phyloP scores from a whole-genome alignment of 1,140 invertebrate species.

The Harpegnathos saltator region DNA sequence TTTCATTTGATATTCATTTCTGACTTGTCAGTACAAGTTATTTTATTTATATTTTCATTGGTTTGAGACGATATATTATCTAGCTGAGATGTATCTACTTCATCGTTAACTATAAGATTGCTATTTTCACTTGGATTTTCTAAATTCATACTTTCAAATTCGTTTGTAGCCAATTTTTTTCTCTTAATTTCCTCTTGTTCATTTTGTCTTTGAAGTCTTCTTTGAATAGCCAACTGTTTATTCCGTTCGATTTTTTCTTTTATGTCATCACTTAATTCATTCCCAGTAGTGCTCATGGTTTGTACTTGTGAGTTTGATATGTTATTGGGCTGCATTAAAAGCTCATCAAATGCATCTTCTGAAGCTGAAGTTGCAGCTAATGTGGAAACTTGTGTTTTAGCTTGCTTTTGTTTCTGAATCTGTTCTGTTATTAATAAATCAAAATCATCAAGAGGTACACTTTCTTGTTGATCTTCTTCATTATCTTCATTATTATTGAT shows the following conservation, averaged over 20 bases:
- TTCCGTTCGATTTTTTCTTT: constrained; percentile 78
- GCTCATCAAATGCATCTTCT: constrained; percentile 55
- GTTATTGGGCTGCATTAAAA: constrained; percentile 49
- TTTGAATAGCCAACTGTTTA: constrained; percentile 75
- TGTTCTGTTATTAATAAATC: constrained; percentile 86
- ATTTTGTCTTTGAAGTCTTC: constrained; percentile 70
- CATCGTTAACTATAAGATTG: constrained; percentile 1
- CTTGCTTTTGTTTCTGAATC: constrained; percentile 71
- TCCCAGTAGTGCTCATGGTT: neutral
- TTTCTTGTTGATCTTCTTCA: constrained; percentile 77
- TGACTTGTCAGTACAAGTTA: neutral
- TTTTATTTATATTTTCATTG: neutral
- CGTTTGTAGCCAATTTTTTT: constrained; percentile 51
- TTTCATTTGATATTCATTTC: neutral
- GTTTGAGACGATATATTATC: constrained; percentile 1
- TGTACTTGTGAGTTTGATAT: constrained; percentile 33
- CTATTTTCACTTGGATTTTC: neutral
- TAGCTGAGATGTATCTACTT: neutral
- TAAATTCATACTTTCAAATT: neutral
- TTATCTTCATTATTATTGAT: constrained; percentile 70
- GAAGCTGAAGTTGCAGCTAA: neutral
- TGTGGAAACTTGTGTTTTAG: constrained; percentile 21
- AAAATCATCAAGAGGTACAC: constrained; percentile 83
- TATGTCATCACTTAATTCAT: constrained; percentile 73
- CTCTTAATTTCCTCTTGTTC: constrained; percentile 47